Evolutionary conservation across 2,113 vertebrate species (phyloP), one percentile per base, ranked within the genome.

Genomic region (Cynoglossus semilaevis): DNA sequence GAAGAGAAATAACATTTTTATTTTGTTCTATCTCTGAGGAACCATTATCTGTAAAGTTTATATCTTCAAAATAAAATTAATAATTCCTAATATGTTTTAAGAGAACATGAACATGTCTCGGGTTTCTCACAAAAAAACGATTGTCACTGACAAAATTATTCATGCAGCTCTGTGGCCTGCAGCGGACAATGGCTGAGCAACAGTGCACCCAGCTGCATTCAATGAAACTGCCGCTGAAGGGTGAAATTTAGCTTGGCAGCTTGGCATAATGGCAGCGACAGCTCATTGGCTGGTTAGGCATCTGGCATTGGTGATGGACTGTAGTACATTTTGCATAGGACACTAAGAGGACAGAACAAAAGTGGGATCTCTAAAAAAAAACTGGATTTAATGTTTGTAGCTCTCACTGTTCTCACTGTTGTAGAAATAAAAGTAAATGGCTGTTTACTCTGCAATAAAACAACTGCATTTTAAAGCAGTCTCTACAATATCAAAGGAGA

Each of bases 211-310:
- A 70, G 59, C 57, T 74, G 77, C 47, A 77, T 79, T 75, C 72
- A 88, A 73, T 78, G 65, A 79, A 69, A 56, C 50, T 22, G 40
- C 59, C 52, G 79, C 63, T 58, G 63, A 76, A 58, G 83, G 79
- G 79, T 80, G 76, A 79, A 85, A 85, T 79, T 45, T 14, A 36
- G 65, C 64, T 66, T 76, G 84, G 72, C 84, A 81, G 78, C 77
- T 82, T 74, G 77, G 78, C 84, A 49, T 38, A 43, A 47, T 1
- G 76, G 81, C 85, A 81, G 72, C 1, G 48, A 19, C 3, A 13
- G 58, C 76, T 80, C 66, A 80, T 81, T 83, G 71, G 78, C 36
- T 53, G 36, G 60, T 61, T 29, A 54, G 4, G 64, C 35, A 19
- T 79, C 71, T 66, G 43, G 50, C 54, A 59, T 37, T 65, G 67